phyloP scores from a whole-genome alignment of 2,113 vertebrate genomes.

The Corydoras maculifer region DNA sequence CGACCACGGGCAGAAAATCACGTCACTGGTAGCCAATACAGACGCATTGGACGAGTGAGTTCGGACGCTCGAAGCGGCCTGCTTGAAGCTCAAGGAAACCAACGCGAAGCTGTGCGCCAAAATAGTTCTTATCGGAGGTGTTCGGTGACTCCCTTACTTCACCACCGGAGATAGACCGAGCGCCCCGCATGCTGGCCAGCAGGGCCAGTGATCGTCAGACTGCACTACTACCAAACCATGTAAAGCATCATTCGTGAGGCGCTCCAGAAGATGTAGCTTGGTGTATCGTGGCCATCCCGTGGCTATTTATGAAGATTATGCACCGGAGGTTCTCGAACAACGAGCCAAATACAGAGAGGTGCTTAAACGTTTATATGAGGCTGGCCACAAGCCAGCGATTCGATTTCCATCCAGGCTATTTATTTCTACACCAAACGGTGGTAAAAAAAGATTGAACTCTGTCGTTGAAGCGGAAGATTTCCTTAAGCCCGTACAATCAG shows the following conservation, averaged over 20 bases:
- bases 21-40: too few relatives aligned
- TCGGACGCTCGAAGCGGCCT: not conserved
- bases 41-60: too few relatives aligned
- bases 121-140: too few relatives aligned
- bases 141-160: too few relatives aligned
- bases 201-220: not conserved
- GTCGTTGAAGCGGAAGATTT: not conserved
- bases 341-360: not conserved
- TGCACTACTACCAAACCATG: not conserved
- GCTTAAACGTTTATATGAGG: not conserved
- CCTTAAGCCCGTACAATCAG: too few relatives aligned
- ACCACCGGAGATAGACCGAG: too few relatives aligned
- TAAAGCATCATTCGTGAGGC: not conserved
- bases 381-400: not conserved
- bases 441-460: not conserved
- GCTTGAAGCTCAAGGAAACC: not conserved
- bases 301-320: not conserved
- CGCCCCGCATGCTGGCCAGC: too few relatives aligned
- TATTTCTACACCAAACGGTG: not conserved
- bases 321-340: not conserved
- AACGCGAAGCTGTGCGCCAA: not conserved
- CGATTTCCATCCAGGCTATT: not conserved
- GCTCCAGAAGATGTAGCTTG: not conserved
- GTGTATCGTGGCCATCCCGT: not conserved
- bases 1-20: not conserved